Evolutionary conservation across 2,888 invertebrate species (phyloP).

Genomic region (Pteria penguin): DNA sequence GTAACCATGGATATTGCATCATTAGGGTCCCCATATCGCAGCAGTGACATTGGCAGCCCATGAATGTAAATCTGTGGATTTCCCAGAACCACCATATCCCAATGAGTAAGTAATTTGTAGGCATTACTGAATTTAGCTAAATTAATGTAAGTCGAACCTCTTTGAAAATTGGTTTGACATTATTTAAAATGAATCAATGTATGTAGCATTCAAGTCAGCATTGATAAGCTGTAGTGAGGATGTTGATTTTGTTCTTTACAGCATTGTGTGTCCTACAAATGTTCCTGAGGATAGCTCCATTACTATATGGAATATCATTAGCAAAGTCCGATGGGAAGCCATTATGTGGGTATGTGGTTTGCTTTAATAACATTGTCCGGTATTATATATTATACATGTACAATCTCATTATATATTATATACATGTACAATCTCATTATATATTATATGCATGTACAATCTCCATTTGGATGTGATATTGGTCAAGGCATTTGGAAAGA

Average conservation of each 20-base stretch:
- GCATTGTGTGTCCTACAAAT: constrained; percentile 91
- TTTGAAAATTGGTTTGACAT: not conserved
- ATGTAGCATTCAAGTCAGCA: no score
- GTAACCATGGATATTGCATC: no score
- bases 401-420: no score
- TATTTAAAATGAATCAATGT: not conserved
- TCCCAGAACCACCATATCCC: constrained; percentile 99
- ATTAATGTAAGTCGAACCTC: no score
- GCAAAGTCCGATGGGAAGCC: constrained; percentile 95
- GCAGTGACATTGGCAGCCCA: constrained; percentile 98
- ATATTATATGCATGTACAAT: no score
- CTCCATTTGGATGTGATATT: no score
- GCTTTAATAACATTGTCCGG: no score
- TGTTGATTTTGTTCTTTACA: no score
- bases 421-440: no score
- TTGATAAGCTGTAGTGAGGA: not conserved
- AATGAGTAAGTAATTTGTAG: constrained; percentile 87
- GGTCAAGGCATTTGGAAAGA: no score
- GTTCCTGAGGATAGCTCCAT: constrained; percentile 85
- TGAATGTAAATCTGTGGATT: constrained; percentile 96
- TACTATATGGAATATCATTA: constrained; percentile 95
- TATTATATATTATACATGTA: no score
- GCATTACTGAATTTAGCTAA: no score
- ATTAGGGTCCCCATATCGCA: constrained; percentile 98
- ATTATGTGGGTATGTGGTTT: constrained; percentile 92